Evolutionary conservation across 1,140 invertebrate species (phyloP).

Genomic region (Chymomyza costata): DNA sequence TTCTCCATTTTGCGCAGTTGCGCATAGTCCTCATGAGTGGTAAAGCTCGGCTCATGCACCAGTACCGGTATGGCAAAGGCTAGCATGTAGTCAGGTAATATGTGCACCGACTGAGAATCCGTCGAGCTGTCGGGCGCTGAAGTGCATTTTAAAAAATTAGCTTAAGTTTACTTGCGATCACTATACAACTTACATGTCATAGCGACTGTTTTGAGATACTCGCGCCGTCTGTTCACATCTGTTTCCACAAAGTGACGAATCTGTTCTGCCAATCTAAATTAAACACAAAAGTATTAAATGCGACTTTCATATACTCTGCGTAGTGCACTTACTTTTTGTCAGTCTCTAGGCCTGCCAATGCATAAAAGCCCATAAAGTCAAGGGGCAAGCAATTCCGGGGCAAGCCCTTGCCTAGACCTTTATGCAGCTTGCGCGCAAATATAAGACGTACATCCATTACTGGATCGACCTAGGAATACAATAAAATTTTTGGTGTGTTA

Average conservation of each 20-base stretch:
- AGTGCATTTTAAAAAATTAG: neutral
- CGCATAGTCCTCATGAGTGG: conserved; percentile 82
- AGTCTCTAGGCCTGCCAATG: conserved; percentile 89
- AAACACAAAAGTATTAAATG: neutral
- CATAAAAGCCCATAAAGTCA: conserved; percentile 98
- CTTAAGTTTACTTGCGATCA: neutral
- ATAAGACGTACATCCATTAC: conserved; percentile 92
- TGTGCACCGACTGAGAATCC: conserved; percentile 87
- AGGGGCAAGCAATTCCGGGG: conserved; percentile 92
- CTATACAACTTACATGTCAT: conserved; percentile 65
- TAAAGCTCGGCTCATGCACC: conserved; percentile 91
- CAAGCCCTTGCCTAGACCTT: conserved; percentile 87
- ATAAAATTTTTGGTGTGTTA: neutral
- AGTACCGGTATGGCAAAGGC: conserved; percentile 95
- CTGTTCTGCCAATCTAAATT: conserved; percentile 49
- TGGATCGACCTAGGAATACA: conserved; percentile 81
- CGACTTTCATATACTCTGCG: too few species aligned
- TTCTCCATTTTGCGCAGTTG: conserved; percentile 87
- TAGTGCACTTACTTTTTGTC: conserved; percentile 78
- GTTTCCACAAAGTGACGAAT: conserved; percentile 74
- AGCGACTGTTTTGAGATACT: conserved; percentile 91
- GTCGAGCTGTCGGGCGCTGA: conserved; percentile 58
- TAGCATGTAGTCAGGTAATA: conserved; percentile 96
- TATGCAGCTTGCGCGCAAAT: conserved; percentile 94
- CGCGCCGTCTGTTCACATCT: conserved; percentile 92